Conservation (phyloP, 1,140 invertebrate genomes). For the Probaryconus sp. region DNA sequence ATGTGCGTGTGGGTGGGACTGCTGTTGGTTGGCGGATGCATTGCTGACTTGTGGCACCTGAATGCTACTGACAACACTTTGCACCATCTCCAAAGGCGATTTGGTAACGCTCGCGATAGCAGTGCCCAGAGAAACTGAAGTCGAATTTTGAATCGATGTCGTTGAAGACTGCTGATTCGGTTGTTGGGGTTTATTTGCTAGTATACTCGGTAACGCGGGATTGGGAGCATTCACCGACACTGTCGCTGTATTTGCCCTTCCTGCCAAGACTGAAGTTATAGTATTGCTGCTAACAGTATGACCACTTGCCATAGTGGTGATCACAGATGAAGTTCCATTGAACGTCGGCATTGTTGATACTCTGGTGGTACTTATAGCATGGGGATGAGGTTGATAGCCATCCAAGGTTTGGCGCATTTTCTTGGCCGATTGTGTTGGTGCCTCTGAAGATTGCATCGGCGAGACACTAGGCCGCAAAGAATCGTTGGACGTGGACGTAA, state of each 20-base stretch:
- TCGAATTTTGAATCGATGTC: constrained; percentile 46
- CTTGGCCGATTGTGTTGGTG: constrained; percentile 42
- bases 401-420: constrained; percentile 66
- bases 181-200: constrained; percentile 67
- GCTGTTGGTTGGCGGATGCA: constrained; percentile 62
- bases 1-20: constrained; percentile 61
- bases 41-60: constrained; percentile 80
- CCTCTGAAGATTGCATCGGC: constrained; percentile 64
- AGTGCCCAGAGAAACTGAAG: constrained; percentile 53
- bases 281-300: constrained; percentile 86
- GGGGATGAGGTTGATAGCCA: constrained; percentile 74
- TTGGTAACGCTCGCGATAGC: constrained; percentile 79
- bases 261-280: constrained; percentile 86
- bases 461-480: constrained; percentile 59
- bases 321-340: constrained; percentile 73
- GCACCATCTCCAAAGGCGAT: constrained; percentile 88
- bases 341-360: constrained; percentile 67
- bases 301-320: constrained; percentile 87
- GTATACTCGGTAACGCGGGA: constrained; percentile 69
- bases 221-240: constrained; percentile 84
- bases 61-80: constrained; percentile 87
- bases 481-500: constrained; percentile 58
- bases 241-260: constrained; percentile 85
- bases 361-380: constrained; percentile 68
- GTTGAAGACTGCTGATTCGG: constrained; percentile 59